These are phyloP conservation scores for Noctua janthina DNA, from an alignment of 2,888 invertebrate species.

Conservation along the genomic window DNA sequence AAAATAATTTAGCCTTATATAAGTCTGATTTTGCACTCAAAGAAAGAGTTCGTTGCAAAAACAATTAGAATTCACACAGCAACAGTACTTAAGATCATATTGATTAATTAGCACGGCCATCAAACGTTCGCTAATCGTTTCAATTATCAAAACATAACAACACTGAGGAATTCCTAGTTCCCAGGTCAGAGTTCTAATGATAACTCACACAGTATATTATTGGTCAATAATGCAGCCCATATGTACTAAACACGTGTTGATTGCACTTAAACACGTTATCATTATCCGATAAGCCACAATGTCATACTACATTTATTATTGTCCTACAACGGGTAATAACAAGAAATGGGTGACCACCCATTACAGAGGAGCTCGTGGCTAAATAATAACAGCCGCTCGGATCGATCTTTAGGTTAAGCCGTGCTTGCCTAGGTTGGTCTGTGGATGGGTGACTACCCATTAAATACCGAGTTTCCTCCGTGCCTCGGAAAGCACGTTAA, in stretches of 20 bases:
- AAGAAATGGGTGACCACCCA: not conserved
- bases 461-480: no score
- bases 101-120: slow-evolving; percentile 1
- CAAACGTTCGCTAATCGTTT: not conserved
- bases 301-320: slow-evolving; percentile 42
- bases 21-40: not conserved
- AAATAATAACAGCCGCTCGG: no score
- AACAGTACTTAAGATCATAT: not conserved
- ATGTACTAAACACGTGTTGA: slow-evolving; percentile 46
- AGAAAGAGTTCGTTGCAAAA: not conserved
- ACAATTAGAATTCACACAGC: not conserved
- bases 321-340: not conserved
- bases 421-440: no score
- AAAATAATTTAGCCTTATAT: not conserved
- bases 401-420: no score
- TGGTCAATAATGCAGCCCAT: slow-evolving; percentile 22
- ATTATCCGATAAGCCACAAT: slow-evolving; percentile 44
- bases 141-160: slow-evolving; percentile 13
- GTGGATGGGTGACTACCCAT: no score
- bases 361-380: no score
- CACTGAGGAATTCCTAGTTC: not conserved
- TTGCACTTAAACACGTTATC: slow-evolving; percentile 40
- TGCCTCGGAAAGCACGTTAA: no score
- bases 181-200: slow-evolving; percentile 37
- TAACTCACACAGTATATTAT: slow-evolving; percentile 27